These are phyloP conservation scores for Protophormia terraenovae DNA, from an alignment of 2,888 invertebrate species.

Conservation along the genomic window DNA sequence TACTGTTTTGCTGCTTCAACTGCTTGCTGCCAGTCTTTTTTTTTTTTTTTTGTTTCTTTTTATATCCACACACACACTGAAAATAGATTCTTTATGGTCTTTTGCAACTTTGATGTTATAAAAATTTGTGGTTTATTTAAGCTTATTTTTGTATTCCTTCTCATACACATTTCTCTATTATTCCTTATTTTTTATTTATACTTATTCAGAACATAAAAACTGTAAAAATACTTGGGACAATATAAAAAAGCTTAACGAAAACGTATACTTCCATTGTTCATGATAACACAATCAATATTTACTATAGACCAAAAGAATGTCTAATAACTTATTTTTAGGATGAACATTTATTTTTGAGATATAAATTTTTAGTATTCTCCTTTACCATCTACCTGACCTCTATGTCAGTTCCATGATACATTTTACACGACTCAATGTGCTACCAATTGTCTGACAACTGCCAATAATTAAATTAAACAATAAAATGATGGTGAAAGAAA, in stretches of 20 bases:
- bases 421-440: not conserved
- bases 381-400: too few species aligned
- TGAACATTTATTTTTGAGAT: not conserved
- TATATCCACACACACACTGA: not conserved
- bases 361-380: not conserved
- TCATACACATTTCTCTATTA: not conserved
- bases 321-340: not conserved
- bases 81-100: conserved; percentile 61
- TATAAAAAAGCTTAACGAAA: not conserved
- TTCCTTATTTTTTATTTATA: not conserved
- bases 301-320: not conserved
- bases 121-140: conserved; percentile 33
- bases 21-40: not conserved
- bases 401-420: not conserved
- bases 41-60: conserved; percentile 21
- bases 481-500: not conserved
- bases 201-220: not conserved
- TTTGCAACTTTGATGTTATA: conserved; percentile 39
- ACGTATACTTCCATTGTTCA: not conserved
- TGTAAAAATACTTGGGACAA: not conserved
- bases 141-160: not conserved
- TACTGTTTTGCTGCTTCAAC: too few species aligned
- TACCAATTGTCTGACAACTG: not conserved
- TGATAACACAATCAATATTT: not conserved
- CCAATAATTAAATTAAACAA: not conserved